These are phyloP conservation scores for Dermochelys coriacea DNA, from an alignment of 2,797 vertebrate species.

Conservation along the genomic window DNA sequence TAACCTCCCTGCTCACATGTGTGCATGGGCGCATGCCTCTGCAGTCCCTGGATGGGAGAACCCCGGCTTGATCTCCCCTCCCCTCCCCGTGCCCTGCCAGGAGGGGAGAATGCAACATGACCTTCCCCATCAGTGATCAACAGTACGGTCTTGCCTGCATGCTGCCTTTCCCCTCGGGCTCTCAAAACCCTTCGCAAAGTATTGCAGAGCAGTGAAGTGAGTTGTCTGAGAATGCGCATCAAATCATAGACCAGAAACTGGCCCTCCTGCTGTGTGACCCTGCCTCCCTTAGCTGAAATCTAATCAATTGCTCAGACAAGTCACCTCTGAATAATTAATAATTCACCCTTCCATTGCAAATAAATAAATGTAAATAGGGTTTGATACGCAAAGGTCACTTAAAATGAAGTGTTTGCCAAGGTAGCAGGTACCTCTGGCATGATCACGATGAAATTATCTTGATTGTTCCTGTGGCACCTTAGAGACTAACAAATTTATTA, in stretches of 20 bases:
- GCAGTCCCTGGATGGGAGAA: not conserved
- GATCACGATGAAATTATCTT: not conserved
- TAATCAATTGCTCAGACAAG: not conserved
- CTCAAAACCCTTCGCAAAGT: not conserved
- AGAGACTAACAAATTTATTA: too few species aligned
- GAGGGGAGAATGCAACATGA: not conserved
- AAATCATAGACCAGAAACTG: not conserved
- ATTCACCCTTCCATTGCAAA: not conserved
- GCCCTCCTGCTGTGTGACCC: not conserved
- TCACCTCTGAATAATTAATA: not conserved
- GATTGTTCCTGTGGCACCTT: too few species aligned
- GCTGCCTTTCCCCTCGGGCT: not conserved
- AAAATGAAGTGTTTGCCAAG: not conserved
- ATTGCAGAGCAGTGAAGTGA: not conserved
- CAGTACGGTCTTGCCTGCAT: not conserved
- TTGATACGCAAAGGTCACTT: not conserved
- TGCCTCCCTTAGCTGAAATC: accelerated
- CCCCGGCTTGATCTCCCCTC: not conserved
- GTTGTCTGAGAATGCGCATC: not conserved
- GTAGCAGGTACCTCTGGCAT: not conserved
- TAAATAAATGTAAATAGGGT: not conserved
- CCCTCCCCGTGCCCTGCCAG: not conserved
- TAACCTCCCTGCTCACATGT: not conserved
- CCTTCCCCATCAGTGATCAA: not conserved
- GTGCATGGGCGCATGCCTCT: too few species aligned